Percentiles rank a stretch among this genome's conserved stretches.
Conservation (phyloP, 1,140 invertebrate species). For the Agraylea sexmaculata region DNA sequence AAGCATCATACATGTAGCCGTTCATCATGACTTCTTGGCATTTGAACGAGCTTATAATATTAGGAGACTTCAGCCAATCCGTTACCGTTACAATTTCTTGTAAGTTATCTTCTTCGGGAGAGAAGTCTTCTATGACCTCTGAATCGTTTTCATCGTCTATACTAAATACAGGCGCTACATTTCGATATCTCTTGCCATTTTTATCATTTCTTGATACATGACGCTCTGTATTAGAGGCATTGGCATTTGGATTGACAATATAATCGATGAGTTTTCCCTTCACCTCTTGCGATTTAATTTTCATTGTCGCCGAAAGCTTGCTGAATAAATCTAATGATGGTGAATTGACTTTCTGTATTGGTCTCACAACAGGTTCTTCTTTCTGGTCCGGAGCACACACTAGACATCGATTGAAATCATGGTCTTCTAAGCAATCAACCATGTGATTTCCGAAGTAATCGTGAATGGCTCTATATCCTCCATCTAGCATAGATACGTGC, state of each 20-base stretch:
- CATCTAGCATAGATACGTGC: slow-evolving; percentile 84
- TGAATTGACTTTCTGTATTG: slow-evolving; percentile 28
- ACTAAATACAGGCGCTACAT: slow-evolving; percentile 86
- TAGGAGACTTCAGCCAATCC: slow-evolving; percentile 70
- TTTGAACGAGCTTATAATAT: slow-evolving; percentile 73
- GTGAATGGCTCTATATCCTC: slow-evolving; percentile 85
- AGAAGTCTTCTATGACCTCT: slow-evolving; percentile 28
- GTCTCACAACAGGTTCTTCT: slow-evolving; percentile 30
- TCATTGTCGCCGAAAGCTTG: slow-evolving; percentile 69
- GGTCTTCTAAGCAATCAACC: slow-evolving; percentile 67
- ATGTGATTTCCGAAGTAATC: slow-evolving; percentile 72
- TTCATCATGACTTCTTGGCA: slow-evolving; percentile 87
- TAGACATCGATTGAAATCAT: slow-evolving; percentile 64
- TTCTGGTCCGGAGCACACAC: slow-evolving; percentile 58
- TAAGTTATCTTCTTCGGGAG: slow-evolving; percentile 26
- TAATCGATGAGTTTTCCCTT: slow-evolving; percentile 90
- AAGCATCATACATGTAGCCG: slow-evolving; percentile 73
- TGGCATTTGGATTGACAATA: slow-evolving; percentile 74
- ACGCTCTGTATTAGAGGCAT: slow-evolving; percentile 44
- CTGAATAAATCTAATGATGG: slow-evolving; percentile 57
- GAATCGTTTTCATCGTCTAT: slow-evolving; percentile 87
- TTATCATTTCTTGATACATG: slow-evolving; percentile 73
- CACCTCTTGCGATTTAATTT: slow-evolving; percentile 81
- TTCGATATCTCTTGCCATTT: slow-evolving; percentile 78
- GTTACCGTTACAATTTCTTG: slow-evolving; percentile 34